Evolutionary conservation across 2,888 invertebrate genomes (phyloP).

Genomic region (Microctonus aethiopoides): DNA sequence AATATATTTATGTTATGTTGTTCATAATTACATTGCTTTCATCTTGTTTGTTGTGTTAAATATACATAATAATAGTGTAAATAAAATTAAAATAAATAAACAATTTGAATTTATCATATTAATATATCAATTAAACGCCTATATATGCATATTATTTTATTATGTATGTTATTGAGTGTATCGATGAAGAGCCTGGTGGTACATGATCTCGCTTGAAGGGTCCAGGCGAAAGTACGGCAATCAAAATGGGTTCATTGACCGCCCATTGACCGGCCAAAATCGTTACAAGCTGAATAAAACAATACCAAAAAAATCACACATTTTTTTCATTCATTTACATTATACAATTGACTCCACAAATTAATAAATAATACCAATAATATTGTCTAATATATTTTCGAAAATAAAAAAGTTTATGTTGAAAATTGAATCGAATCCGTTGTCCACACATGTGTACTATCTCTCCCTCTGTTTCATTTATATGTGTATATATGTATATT

Average conservation of each 20-base stretch:
- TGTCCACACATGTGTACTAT: background rate
- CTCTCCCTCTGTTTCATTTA: background rate
- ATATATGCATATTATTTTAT: no score
- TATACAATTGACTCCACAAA: no score
- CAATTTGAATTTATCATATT: background rate
- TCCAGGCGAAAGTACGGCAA: constrained; percentile 35
- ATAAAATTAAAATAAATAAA: background rate
- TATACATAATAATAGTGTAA: background rate
- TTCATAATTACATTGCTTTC: constrained; percentile 1
- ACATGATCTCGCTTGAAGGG: constrained; percentile 10
- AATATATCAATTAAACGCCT: background rate
- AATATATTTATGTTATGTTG: background rate
- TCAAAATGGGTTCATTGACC: constrained; percentile 23
- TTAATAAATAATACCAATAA: background rate
- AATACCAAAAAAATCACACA: no score
- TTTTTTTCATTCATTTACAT: no score
- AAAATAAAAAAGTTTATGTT: no score
- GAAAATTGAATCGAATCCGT: background rate
- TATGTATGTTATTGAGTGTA: constrained; percentile 1
- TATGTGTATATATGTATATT: background rate
- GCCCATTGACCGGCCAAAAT: constrained; percentile 32
- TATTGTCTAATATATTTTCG: no score
- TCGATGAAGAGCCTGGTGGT: background rate
- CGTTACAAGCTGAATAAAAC: constrained; percentile 22
- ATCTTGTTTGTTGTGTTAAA: background rate